These are phyloP conservation scores for Himantopus leucocephalus DNA, from an alignment of 2,113 vertebrate species.

Conservation along the genomic window DNA sequence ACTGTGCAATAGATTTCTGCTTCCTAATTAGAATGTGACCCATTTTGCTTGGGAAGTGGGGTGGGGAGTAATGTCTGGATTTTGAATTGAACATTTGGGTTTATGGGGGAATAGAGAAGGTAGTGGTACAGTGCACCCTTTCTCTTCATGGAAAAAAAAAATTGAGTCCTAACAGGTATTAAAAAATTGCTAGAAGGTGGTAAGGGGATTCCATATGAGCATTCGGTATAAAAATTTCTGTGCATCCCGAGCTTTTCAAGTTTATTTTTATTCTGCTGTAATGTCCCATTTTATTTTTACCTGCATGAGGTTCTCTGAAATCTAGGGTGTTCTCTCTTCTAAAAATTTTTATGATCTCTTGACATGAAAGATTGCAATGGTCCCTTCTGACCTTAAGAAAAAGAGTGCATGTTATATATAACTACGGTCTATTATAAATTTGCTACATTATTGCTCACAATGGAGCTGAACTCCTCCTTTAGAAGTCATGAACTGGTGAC, in stretches of 20 bases:
- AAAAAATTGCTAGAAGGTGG: neutral
- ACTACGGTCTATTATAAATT: constrained; percentile 30
- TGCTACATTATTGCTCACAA: neutral
- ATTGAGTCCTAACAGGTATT: neutral
- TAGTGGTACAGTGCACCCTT: neutral
- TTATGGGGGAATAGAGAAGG: neutral
- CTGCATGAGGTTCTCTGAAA: neutral
- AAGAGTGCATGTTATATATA: constrained; percentile 42
- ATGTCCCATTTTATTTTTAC: constrained; percentile 35
- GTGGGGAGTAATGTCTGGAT: neutral
- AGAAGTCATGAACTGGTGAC: constrained; percentile 41
- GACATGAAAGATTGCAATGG: constrained; percentile 14
- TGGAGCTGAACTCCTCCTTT: constrained; percentile 32
- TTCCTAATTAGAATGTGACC: constrained; percentile 16
- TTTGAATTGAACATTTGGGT: neutral
- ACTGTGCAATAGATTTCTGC: neutral
- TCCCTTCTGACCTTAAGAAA: constrained; percentile 44
- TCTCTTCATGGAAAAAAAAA: neutral
- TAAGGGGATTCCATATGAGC: neutral
- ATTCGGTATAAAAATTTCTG: neutral
- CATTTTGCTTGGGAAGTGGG: neutral
- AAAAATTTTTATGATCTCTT: constrained; percentile 21
- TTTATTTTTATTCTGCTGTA: constrained; percentile 50
- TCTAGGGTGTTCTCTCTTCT: constrained; percentile 22
- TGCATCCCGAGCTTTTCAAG: neutral